Percentiles rank a stretch among this genome's conserved stretches.
Conservation (phyloP, 2,888 invertebrate species). For the Epsilonema sp. region DNA sequence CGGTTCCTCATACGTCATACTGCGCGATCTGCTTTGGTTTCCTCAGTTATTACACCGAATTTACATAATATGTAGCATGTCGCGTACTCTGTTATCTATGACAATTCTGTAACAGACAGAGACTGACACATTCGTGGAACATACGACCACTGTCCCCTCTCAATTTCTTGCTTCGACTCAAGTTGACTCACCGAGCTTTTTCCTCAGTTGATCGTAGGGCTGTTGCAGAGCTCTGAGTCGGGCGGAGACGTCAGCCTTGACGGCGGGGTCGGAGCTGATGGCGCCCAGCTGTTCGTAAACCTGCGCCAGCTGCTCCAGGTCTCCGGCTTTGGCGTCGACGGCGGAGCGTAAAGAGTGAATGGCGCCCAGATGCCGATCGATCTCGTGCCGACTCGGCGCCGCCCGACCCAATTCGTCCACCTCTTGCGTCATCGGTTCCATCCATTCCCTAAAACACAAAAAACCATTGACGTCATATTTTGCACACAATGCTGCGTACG, state of each 20-base stretch:
- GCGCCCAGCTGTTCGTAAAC: slow-evolving; percentile 64
- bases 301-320: slow-evolving; percentile 67
- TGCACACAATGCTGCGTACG: neutral
- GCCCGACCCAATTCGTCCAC: neutral
- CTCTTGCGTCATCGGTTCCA: neutral
- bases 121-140: too few species aligned
- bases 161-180: too few species aligned
- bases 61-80: too few species aligned
- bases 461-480: neutral
- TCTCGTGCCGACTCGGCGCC: neutral
- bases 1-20: too few species aligned
- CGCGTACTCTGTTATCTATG: too few species aligned
- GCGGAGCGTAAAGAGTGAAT: neutral
- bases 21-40: too few species aligned
- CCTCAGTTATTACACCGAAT: too few species aligned
- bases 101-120: too few species aligned
- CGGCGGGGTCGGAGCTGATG: slow-evolving; percentile 61
- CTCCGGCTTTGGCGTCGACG: slow-evolving; percentile 11
- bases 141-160: too few species aligned
- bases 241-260: slow-evolving; percentile 67
- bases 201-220: slow-evolving; percentile 62
- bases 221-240: slow-evolving; percentile 66
- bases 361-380: neutral
- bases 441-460: neutral
- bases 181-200: slow-evolving; percentile 24